Evolutionary conservation across 2,797 vertebrate genomes (phyloP).

Genomic region (Coregonus ussuriensis): DNA sequence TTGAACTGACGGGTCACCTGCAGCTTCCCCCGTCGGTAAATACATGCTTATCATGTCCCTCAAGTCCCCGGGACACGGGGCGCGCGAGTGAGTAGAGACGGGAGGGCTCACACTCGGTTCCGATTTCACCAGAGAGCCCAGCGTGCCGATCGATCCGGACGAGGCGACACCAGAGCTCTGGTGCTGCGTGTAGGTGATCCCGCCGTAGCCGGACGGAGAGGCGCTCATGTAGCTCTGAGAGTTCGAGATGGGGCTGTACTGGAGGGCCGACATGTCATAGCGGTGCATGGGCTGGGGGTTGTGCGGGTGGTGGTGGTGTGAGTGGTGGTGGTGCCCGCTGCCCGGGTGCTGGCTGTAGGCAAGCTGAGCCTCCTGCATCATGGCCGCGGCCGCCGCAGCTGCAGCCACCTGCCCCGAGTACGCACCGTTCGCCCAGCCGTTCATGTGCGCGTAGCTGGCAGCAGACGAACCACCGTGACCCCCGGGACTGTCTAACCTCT

Average conservation of each 20-base stretch:
- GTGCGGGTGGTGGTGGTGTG: slow-evolving; percentile 89
- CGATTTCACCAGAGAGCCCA: slow-evolving; percentile 90
- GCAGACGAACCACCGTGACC: slow-evolving; percentile 70
- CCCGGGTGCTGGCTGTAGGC: slow-evolving; percentile 93
- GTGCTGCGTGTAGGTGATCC: slow-evolving; percentile 83
- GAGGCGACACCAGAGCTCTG: slow-evolving; percentile 81
- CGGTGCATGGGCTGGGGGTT: slow-evolving; percentile 89
- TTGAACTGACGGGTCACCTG: slow-evolving; percentile 79
- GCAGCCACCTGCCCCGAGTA: slow-evolving; percentile 93
- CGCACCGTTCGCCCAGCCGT: slow-evolving; percentile 93
- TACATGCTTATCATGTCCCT: slow-evolving; percentile 99
- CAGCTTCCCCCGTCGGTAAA: slow-evolving; percentile 84
- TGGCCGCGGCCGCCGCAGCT: slow-evolving; percentile 92
- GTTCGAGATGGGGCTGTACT: slow-evolving; percentile 92
- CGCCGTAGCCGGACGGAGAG: slow-evolving; percentile 90
- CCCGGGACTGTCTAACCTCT: slow-evolving; percentile 89
- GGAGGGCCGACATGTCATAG: slow-evolving; percentile 90
- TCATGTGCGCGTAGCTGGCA: slow-evolving; percentile 88
- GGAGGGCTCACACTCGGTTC: slow-evolving; percentile 90
- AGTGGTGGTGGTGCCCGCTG: slow-evolving; percentile 71
- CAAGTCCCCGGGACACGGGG: slow-evolving; percentile 92
- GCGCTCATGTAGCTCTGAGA: slow-evolving; percentile 95
- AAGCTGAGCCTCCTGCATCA: slow-evolving; percentile 98
- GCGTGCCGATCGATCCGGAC: slow-evolving; percentile 82
- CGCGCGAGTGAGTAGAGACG: slow-evolving; percentile 81